Percentiles rank a stretch among this genome's conserved stretches.
Evolutionary conservation across 2,888 invertebrate species (phyloP).

Genomic region (Chrysolina oricalcia): DNA sequence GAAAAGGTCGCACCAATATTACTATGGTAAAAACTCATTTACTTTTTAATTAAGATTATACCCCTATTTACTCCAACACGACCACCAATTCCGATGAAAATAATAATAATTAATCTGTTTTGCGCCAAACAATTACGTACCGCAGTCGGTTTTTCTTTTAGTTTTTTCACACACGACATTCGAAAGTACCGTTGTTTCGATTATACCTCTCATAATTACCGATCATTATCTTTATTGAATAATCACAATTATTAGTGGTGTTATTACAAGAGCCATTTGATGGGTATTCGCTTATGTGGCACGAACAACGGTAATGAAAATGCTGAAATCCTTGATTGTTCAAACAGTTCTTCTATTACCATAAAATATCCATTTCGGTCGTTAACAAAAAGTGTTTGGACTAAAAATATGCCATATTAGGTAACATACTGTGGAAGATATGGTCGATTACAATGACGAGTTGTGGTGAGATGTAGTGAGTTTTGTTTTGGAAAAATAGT

Average conservation of each 20-base stretch:
- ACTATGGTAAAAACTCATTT: slow-evolving; percentile 63
- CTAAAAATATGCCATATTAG: too few relatives aligned
- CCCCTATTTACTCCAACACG: slow-evolving; percentile 60
- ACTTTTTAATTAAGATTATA: slow-evolving; percentile 66
- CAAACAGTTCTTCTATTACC: not conserved
- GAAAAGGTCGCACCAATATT: slow-evolving; percentile 61
- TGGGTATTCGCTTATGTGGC: slow-evolving; percentile 16
- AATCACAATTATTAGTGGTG: slow-evolving; percentile 23
- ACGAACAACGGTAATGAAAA: slow-evolving; percentile 9
- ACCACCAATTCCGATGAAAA: slow-evolving; percentile 49
- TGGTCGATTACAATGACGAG: too few relatives aligned
- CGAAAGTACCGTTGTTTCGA: slow-evolving; percentile 22
- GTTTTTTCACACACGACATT: slow-evolving; percentile 30
- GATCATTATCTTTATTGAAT: slow-evolving; percentile 37
- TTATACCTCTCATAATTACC: slow-evolving; percentile 29
- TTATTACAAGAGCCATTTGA: slow-evolving; percentile 28
- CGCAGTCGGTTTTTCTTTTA: slow-evolving; percentile 42
- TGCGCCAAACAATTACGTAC: slow-evolving; percentile 53
- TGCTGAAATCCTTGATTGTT: not conserved
- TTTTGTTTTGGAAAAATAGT: too few relatives aligned
- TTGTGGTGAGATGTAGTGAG: too few relatives aligned
- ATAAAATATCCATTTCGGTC: not conserved
- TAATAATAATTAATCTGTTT: slow-evolving; percentile 57
- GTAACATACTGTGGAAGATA: too few relatives aligned
- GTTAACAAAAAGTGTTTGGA: too few relatives aligned